Evolutionary conservation across 2,113 vertebrate species (phyloP).

Genomic region (Aegithalos caudatus): DNA sequence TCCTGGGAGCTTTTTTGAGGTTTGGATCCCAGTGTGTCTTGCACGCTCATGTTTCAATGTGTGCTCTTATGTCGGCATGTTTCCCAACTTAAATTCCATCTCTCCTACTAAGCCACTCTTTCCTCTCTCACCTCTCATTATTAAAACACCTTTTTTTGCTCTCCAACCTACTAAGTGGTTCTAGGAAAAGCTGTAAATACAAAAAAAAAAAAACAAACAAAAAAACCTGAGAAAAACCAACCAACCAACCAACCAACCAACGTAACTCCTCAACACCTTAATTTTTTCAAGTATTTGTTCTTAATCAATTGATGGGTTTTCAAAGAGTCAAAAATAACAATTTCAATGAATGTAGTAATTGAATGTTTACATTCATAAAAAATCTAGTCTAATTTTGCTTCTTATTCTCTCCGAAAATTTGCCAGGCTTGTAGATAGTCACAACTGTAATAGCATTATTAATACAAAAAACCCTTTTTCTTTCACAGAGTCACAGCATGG

Average conservation of each 20-base stretch:
- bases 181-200: neutral
- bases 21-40: neutral
- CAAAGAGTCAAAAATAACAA: neutral
- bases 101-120: neutral
- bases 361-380: neutral
- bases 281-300: neutral
- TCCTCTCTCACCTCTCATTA: neutral
- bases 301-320: neutral
- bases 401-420: neutral
- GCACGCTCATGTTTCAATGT: fast-evolving
- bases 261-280: neutral
- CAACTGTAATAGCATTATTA: neutral
- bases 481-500: neutral
- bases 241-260: neutral
- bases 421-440: neutral
- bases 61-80: neutral
- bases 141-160: neutral
- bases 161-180: neutral
- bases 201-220: no score
- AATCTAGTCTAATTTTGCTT: neutral
- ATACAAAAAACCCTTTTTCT: fast-evolving
- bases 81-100: neutral
- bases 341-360: neutral
- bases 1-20: neutral
- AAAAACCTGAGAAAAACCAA: neutral